Evolutionary conservation across 2,797 vertebrate genomes (phyloP).

Genomic region (Macropus fuliginosus): DNA sequence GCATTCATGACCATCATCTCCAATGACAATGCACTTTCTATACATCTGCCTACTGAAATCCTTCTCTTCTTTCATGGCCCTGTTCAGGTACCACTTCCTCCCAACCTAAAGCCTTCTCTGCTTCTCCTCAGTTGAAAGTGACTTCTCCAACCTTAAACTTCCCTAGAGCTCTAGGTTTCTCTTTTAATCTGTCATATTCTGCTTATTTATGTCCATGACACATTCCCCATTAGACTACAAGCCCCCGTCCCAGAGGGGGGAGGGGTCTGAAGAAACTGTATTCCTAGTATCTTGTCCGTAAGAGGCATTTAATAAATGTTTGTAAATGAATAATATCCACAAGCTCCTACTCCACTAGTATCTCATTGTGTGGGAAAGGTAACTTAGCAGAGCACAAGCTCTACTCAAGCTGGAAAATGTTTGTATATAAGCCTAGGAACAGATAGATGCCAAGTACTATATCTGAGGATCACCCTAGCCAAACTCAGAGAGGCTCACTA

Average conservation of each 20-base stretch:
- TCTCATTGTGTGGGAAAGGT: not conserved
- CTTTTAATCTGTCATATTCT: not conserved
- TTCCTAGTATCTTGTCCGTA: not conserved
- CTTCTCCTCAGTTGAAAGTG: not conserved
- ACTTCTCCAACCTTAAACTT: not conserved
- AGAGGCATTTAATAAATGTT: not conserved
- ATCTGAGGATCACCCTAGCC: not conserved
- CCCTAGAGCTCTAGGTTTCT: not conserved
- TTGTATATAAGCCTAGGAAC: not conserved
- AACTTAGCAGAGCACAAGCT: not conserved
- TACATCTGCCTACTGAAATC: not conserved
- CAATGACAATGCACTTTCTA: not conserved
- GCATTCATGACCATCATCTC: not conserved
- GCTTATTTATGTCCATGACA: not conserved
- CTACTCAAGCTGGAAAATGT: not conserved
- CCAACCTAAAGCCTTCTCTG: rapidly evolving
- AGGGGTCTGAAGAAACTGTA: not conserved
- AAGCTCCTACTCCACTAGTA: not conserved
- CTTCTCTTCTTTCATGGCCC: not conserved
- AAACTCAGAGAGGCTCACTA: not conserved
- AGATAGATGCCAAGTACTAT: not conserved
- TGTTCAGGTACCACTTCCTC: not conserved
- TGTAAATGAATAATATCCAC: not conserved
- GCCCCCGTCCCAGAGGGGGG: no score
- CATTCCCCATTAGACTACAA: not conserved